phyloP scores from a whole-genome alignment of 2,797 vertebrate species.

The Crypturellus tataupa region DNA sequence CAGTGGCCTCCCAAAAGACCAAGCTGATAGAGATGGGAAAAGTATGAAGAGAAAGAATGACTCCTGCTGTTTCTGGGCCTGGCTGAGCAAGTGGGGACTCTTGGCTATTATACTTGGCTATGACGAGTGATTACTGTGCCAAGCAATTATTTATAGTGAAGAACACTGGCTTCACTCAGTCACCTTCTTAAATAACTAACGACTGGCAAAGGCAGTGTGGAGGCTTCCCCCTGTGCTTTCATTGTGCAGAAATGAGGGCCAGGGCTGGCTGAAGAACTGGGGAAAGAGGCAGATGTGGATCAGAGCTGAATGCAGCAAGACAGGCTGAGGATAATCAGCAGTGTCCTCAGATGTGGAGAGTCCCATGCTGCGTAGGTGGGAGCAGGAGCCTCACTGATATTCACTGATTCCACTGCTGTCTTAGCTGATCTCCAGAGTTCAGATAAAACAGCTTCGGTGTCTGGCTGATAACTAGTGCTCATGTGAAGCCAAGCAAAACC shows the following conservation, averaged over 20 bases:
- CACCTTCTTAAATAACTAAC: neutral
- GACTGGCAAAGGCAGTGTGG: neutral
- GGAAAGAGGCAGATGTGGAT: neutral
- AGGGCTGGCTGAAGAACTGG: neutral
- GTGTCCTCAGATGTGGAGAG: neutral
- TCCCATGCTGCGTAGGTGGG: too few relatives aligned
- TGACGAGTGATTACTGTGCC: neutral
- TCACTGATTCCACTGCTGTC: neutral
- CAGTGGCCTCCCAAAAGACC: neutral
- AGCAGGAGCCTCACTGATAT: neutral
- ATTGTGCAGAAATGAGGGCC: neutral
- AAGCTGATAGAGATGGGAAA: neutral
- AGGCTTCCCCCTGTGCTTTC: neutral
- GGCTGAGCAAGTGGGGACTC: neutral
- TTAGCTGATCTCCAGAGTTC: neutral
- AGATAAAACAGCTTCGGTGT: neutral
- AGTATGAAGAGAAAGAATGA: neutral
- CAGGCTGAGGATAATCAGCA: neutral
- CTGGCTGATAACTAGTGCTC: neutral
- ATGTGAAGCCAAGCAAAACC: neutral
- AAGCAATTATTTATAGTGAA: neutral
- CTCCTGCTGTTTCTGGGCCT: neutral
- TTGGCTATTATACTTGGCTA: conserved; percentile 7
- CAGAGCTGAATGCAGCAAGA: neutral
- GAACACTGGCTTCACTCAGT: neutral